Evolutionary conservation across 2,888 invertebrate species (phyloP), one percentile per base, ranked within the genome.

Genomic region (Torymus auratus): DNA sequence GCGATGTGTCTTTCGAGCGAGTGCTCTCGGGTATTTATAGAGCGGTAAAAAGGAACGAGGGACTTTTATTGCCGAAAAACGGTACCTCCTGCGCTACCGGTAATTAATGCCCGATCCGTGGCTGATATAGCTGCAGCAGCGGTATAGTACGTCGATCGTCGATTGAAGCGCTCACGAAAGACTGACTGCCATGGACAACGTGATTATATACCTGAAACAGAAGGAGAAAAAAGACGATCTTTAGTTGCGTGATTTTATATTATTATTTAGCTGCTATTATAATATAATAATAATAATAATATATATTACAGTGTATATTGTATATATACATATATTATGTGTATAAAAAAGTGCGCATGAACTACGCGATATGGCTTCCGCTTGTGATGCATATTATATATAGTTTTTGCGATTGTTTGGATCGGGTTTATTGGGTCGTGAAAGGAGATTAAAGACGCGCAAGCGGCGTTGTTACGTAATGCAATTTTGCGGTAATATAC

Each of bases 31-130:
- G 60, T 75, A 80, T 80, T 80, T 80, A 76, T 80, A 75, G 75
- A 80, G 60, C 67, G 17, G 71, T 52, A 53, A 70, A 75, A 70
- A 67, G 13, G 64, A 75, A 67, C 41, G 50, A 67, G 67, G 55
- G 15, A 28, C 67, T 50, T 76, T 72, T 76, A 80, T 76, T 80
- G 65, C 53, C 80, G 76, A 80, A 76, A 76, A 76, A 74, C 69
- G 75, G 67, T 76, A 80, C 71, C 65, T 69, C 69, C 53, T 11
- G 7, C 28, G 73, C 74, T 80, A 71, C 80, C 65, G 67, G 75
- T 76, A 75, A 80, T 80, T 80, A 76, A 76, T 71, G 60, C 71
- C 23, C 13, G 64, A 60, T 69, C 67, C 61, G n/a, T 12, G 28
- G 5, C 28, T 2, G 14, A 55, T 20, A 60, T n/a, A n/a, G n/a